Evolutionary conservation across 2,113 vertebrate genomes (phyloP).

Genomic region (Carettochelys insculpta): DNA sequence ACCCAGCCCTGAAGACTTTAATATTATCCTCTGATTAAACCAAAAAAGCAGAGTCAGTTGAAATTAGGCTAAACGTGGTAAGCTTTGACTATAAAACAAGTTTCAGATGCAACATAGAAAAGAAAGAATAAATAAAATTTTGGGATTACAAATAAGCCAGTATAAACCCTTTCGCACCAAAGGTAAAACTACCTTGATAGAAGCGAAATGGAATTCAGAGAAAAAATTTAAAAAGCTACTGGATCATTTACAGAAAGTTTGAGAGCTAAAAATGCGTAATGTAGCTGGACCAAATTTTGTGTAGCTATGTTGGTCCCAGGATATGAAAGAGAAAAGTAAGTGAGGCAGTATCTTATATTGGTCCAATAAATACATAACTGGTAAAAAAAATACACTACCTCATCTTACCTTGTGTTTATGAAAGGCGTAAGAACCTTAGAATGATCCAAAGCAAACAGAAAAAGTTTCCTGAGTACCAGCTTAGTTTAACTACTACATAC

Average conservation of each 20-base stretch:
- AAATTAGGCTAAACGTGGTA: not conserved
- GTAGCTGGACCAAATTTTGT: not conserved
- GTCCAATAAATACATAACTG: too few relatives aligned
- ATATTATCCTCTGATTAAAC: not conserved
- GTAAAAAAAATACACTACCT: too few relatives aligned
- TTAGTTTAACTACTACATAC: not conserved
- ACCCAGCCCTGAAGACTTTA: not conserved
- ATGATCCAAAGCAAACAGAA: not conserved
- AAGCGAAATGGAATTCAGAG: not conserved
- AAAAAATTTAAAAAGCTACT: not conserved
- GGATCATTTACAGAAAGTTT: not conserved
- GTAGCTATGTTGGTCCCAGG: too few relatives aligned
- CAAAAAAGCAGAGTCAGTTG: not conserved
- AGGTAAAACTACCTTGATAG: not conserved
- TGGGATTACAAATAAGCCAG: not conserved
- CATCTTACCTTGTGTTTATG: too few relatives aligned
- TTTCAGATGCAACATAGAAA: not conserved
- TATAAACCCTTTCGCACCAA: not conserved
- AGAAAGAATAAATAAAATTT: not conserved
- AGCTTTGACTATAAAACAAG: not conserved
- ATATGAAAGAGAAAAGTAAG: too few relatives aligned
- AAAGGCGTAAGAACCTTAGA: not conserved
- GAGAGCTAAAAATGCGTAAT: not conserved
- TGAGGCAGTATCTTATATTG: too few relatives aligned
- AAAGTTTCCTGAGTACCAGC: not conserved